Conservation (phyloP, 64 coral and sea anemone genomes). For the Orbicella faveolata region DNA sequence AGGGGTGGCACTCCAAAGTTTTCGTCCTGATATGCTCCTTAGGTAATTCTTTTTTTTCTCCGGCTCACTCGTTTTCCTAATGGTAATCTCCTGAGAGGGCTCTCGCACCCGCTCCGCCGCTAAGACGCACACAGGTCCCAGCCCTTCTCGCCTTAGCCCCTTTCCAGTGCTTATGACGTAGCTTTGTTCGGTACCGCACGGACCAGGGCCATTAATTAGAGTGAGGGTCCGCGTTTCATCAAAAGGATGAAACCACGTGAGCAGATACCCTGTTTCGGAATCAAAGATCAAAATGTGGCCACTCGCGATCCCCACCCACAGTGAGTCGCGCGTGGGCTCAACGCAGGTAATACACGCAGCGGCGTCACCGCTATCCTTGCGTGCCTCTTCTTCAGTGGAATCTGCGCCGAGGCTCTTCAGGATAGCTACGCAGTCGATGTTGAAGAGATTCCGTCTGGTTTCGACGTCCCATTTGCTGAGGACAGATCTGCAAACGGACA, state of each 20-base stretch:
- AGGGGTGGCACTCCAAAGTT: background rate
- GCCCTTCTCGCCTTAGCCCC: constrained; percentile 54
- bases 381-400: constrained; percentile 15
- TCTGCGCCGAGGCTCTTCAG: constrained; percentile 19
- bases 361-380: constrained; percentile 40
- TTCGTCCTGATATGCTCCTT: constrained; percentile 31
- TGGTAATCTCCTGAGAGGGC: constrained; percentile 7
- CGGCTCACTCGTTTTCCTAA: background rate
- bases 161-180: constrained; percentile 91
- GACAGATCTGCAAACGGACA: constrained; percentile 47
- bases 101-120: constrained; percentile 68
- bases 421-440: constrained; percentile 60
- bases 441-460: constrained; percentile 56
- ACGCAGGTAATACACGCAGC: constrained; percentile 76
- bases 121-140: constrained; percentile 73
- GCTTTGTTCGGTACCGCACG: constrained; percentile 74
- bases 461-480: constrained; percentile 80
- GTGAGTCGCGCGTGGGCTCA: constrained; percentile 66
- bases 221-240: constrained; percentile 85
- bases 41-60: constrained; percentile 8
- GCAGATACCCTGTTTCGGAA: constrained; percentile 47
- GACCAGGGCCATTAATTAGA: constrained; percentile 64
- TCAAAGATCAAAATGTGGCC: constrained; percentile 85
- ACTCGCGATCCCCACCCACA: constrained; percentile 87
- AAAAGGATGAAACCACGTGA: constrained; percentile 89